These are phyloP conservation scores for Umimayanthus chanpuru DNA, from an alignment of 92 coral and sea anemone genomes.

Conservation along the genomic window DNA sequence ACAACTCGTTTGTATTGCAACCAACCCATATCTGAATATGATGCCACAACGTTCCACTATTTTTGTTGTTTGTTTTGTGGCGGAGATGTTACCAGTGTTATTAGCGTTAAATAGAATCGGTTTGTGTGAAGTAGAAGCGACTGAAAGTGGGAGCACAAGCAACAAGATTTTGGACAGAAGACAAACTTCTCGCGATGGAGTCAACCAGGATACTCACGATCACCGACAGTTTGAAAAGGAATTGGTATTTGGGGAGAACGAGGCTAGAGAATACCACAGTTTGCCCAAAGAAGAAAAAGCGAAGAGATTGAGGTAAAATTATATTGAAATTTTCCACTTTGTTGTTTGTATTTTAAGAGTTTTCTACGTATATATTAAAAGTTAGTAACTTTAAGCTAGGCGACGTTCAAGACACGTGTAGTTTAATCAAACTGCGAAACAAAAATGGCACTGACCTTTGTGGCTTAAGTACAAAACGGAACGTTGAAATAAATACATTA, in stretches of 20 bases:
- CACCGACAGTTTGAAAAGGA: conserved; percentile 59
- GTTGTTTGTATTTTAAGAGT: not conserved
- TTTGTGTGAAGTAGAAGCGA: not conserved
- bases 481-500: too few species aligned
- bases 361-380: too few species aligned
- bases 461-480: too few species aligned
- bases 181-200: conserved; percentile 9
- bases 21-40: not conserved
- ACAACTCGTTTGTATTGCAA: not conserved
- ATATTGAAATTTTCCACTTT: not conserved
- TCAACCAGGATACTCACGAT: conserved; percentile 47
- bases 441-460: too few species aligned
- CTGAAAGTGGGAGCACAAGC: not conserved
- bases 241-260: conserved; percentile 58
- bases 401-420: too few species aligned
- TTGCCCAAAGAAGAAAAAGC: conserved; percentile 52
- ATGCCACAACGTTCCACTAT: not conserved
- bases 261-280: conserved; percentile 45
- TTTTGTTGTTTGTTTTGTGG: not conserved
- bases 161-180: not conserved
- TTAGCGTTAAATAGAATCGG: not conserved
- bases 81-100: not conserved
- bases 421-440: too few species aligned
- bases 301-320: conserved; percentile 47
- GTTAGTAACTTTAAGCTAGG: too few species aligned